phyloP scores from a whole-genome alignment of 2,797 vertebrate genomes.

The Pseudocheirus occidentalis region DNA sequence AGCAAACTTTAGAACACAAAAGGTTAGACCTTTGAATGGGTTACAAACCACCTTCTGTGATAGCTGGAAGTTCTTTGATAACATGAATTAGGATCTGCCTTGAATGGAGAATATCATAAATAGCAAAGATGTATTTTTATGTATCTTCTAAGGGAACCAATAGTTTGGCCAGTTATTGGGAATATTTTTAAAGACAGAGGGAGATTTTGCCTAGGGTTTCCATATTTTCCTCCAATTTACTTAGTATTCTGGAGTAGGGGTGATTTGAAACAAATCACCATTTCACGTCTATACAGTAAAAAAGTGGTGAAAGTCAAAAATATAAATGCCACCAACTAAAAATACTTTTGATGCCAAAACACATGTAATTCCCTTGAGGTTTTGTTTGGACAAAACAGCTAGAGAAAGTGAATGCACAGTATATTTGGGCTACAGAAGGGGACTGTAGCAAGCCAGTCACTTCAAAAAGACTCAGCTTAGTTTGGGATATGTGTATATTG shows the following conservation, averaged over 20 bases:
- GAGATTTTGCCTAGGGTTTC: neutral
- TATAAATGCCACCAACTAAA: no score
- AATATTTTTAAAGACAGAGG: neutral
- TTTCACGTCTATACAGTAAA: neutral
- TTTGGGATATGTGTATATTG: no score
- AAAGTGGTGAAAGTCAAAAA: neutral
- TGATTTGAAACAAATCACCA: neutral
- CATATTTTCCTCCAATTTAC: neutral
- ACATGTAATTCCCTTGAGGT: no score
- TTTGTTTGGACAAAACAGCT: no score
- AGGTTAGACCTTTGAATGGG: neutral
- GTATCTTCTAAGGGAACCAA: neutral
- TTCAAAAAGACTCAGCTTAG: no score
- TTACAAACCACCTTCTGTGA: neutral
- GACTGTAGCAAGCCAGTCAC: no score
- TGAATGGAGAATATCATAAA: neutral
- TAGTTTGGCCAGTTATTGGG: neutral
- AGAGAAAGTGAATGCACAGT: no score
- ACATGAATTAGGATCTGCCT: neutral
- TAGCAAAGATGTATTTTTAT: neutral
- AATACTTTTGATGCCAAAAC: no score
- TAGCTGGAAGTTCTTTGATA: neutral
- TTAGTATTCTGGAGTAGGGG: neutral
- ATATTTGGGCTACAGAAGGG: no score
- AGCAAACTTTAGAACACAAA: neutral